Conservation (phyloP, 2,888 invertebrate genomes). For the Apodemia duryi region DNA sequence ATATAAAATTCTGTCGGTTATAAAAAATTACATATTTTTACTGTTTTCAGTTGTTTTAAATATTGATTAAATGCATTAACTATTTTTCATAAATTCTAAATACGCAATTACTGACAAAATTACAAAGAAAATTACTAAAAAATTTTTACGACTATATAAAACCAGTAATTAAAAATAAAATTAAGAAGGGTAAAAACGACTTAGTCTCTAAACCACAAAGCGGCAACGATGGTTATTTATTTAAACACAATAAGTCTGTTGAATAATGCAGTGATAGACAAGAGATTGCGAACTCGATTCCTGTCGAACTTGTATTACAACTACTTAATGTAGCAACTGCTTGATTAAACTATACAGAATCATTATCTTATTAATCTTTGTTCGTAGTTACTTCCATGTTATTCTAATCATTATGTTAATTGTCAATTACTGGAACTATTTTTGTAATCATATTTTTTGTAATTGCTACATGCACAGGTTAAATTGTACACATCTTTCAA, state of each 20-base stretch:
- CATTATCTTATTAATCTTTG: not conserved
- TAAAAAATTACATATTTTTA: too few relatives aligned
- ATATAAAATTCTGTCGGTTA: too few relatives aligned
- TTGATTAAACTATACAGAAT: not conserved
- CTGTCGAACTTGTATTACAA: conserved; percentile 34
- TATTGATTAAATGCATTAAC: not conserved
- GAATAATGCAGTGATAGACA: conserved; percentile 36
- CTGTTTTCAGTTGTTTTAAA: not conserved
- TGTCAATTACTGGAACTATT: not conserved
- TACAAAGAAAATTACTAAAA: conserved; percentile 47
- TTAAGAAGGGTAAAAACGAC: conserved; percentile 5
- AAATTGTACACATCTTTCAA: too few relatives aligned
- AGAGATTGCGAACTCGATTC: conserved; percentile 38
- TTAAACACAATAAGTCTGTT: conserved; percentile 25
- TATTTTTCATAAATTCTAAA: not conserved
- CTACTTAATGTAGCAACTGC: not conserved
- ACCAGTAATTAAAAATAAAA: not conserved
- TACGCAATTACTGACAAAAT: conserved; percentile 34
- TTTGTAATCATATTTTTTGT: too few relatives aligned
- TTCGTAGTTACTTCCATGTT: not conserved
- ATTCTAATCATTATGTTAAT: not conserved
- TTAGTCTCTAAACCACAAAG: conserved; percentile 22
- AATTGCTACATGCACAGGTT: too few relatives aligned
- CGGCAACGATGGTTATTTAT: conserved; percentile 23
- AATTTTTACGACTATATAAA: not conserved